Conservation (phyloP, 2,113 vertebrate genomes). For the Brienomyrus brachyistius region DNA sequence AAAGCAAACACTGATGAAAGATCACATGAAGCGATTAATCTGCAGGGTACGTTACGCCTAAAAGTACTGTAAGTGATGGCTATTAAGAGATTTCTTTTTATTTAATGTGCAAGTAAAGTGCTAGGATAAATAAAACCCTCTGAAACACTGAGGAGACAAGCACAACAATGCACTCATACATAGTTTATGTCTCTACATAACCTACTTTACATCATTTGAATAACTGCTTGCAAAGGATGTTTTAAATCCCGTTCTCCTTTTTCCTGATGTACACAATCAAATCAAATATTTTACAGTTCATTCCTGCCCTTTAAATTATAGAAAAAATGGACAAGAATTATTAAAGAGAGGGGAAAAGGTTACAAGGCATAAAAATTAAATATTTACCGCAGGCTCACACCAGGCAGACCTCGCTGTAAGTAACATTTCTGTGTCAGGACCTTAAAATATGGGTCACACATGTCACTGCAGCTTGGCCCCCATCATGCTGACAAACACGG, state of each 20-base stretch:
- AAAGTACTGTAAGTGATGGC: not conserved
- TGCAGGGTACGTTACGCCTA: not conserved
- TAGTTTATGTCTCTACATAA: not conserved
- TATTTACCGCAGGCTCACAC: slow-evolving; percentile 48
- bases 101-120: not conserved
- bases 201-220: not conserved
- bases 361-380: slow-evolving; percentile 46
- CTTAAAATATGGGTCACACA: slow-evolving; percentile 56
- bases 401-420: slow-evolving; percentile 49
- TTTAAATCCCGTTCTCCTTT: not conserved
- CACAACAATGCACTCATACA: not conserved
- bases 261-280: slow-evolving; percentile 31
- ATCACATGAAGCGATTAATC: not conserved
- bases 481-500: slow-evolving; percentile 2
- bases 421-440: slow-evolving; percentile 40
- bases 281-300: slow-evolving; percentile 22
- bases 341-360: slow-evolving; percentile 30
- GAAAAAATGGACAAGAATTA: slow-evolving; percentile 47
- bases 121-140: not conserved
- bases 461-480: not conserved
- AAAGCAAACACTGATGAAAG: not conserved
- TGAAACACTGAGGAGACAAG: not conserved
- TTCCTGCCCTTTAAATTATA: slow-evolving; percentile 48
- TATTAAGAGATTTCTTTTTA: not conserved
- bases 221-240: not conserved